These are phyloP conservation scores for Stegana nigrithorax DNA, from an alignment of 2,888 invertebrate genomes.

Conservation along the genomic window DNA sequence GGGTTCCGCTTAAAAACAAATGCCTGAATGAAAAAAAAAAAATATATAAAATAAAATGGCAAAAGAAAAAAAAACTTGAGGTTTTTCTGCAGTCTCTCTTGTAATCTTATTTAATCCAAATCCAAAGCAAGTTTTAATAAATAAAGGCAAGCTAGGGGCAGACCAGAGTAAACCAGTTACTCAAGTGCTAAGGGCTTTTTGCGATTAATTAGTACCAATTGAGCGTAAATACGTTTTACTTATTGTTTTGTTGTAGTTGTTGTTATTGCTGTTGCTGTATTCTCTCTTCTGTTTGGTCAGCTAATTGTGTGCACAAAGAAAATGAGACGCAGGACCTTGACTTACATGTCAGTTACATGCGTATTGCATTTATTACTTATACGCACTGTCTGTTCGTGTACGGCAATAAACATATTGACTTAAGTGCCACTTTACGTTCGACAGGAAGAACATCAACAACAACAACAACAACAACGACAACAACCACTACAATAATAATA, in stretches of 20 bases:
- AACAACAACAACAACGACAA: conserved; percentile 31
- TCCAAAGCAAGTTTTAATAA: too few species aligned
- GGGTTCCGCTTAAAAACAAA: too few species aligned
- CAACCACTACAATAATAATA: too few species aligned
- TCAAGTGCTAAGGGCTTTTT: neutral
- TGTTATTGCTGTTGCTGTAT: too few species aligned
- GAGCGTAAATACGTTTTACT: neutral
- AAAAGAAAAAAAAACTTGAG: neutral
- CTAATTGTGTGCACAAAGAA: neutral
- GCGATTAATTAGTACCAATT: conserved; percentile 4
- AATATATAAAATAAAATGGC: too few species aligned
- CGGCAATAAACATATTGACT: neutral
- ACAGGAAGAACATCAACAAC: conserved; percentile 19
- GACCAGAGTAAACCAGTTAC: too few species aligned
- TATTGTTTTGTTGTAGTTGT: neutral
- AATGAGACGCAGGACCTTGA: too few species aligned
- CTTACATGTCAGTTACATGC: conserved; percentile 3
- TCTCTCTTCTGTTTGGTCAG: too few species aligned
- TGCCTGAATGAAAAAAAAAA: too few species aligned
- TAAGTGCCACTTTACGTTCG: conserved; percentile 10
- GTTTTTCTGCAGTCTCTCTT: too few species aligned
- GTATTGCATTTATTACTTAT: conserved; percentile 9
- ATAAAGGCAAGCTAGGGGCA: too few species aligned
- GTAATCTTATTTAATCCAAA: conserved; percentile 5
- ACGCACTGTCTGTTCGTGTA: conserved; percentile 12